Evolutionary conservation across 2,113 vertebrate species (phyloP).

Genomic region (Syngnathoides biaculeatus): DNA sequence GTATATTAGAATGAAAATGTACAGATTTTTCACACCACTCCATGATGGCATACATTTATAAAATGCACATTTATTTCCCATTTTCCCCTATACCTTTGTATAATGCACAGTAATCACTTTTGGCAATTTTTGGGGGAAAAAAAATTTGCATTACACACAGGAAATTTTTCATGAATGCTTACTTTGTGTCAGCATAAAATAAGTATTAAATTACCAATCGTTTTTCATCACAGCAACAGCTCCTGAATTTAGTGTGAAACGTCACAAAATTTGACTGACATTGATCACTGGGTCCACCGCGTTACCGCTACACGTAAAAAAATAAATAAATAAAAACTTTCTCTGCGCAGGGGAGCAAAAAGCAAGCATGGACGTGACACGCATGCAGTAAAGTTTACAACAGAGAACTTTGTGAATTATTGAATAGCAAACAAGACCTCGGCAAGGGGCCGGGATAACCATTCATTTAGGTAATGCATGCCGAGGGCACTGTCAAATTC

Average conservation of each 20-base stretch:
- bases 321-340: slow-evolving; percentile 22
- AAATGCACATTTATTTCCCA: too few species aligned
- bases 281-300: slow-evolving; percentile 29
- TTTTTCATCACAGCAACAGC: background rate
- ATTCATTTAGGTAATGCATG: slow-evolving; percentile 64
- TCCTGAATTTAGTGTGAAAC: background rate
- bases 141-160: too few species aligned
- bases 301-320: slow-evolving; percentile 37
- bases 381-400: slow-evolving; percentile 55
- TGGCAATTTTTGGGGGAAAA: too few species aligned
- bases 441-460: slow-evolving; percentile 54
- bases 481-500: slow-evolving; percentile 51
- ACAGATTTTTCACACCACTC: too few species aligned
- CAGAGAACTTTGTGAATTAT: slow-evolving; percentile 64
- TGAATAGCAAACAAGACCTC: slow-evolving; percentile 64
- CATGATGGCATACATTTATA: too few species aligned
- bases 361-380: slow-evolving; percentile 49
- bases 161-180: background rate
- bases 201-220: background rate
- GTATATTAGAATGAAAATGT: too few species aligned
- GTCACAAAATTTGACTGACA: background rate
- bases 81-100: too few species aligned
- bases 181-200: background rate
- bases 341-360: slow-evolving; percentile 39
- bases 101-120: too few species aligned